Percentiles rank a stretch among this genome's conserved stretches.
Conservation (phyloP, 2,113 vertebrate species). For the Ifrita kowaldi region DNA sequence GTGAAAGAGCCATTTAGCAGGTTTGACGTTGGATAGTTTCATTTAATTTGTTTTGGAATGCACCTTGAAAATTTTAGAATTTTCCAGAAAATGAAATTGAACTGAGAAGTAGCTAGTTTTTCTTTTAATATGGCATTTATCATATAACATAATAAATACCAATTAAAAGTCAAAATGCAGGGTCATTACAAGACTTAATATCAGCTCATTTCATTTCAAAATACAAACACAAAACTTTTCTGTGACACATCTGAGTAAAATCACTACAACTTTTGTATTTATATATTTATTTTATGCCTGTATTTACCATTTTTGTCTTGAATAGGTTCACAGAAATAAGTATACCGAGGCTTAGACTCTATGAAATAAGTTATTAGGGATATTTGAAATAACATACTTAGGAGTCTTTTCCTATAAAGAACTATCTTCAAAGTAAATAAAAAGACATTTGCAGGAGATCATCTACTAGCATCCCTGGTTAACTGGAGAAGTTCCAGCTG, state of each 20-base stretch:
- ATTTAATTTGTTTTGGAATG: not conserved
- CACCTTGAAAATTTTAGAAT: not conserved
- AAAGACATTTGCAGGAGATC: not conserved
- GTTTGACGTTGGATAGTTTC: not conserved
- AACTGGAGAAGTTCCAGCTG: not conserved
- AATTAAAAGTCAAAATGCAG: not conserved
- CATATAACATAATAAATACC: not conserved
- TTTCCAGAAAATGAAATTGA: not conserved
- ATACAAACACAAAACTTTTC: not conserved
- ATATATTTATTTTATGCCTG: not conserved
- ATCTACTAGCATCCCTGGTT: not conserved
- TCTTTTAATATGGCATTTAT: not conserved
- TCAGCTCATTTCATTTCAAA: fast-evolving
- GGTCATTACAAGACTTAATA: not conserved
- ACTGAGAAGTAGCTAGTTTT: not conserved
- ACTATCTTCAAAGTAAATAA: not conserved
- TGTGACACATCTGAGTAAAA: not conserved
- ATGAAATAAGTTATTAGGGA: not conserved
- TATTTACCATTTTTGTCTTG: not conserved
- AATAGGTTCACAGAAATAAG: not conserved
- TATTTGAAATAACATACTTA: not conserved
- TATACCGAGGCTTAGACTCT: not conserved
- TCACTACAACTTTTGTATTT: not conserved
- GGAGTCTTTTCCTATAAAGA: not conserved
- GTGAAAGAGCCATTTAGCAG: not conserved